phyloP scores from a whole-genome alignment of 2,888 invertebrate species.

The Glaucopsyche alexis region DNA sequence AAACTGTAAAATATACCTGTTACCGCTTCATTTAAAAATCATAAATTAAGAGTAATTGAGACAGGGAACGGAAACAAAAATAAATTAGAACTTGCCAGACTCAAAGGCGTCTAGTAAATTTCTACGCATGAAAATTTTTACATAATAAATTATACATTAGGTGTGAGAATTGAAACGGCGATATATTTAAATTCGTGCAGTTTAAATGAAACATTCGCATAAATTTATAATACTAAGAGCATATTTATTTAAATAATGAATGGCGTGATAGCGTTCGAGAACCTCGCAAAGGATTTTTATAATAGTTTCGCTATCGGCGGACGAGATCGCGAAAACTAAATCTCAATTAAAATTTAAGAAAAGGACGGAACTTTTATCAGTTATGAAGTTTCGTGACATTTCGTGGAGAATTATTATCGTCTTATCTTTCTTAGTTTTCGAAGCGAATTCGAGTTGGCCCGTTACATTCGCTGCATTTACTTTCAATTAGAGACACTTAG shows the following conservation, averaged over 20 bases:
- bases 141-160: constrained; percentile 30
- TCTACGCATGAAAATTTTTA: constrained; percentile 29
- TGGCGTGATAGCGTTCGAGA: not conserved
- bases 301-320: constrained; percentile 55
- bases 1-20: not conserved
- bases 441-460: constrained; percentile 59
- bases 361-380: constrained; percentile 77
- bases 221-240: constrained; percentile 28
- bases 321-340: constrained; percentile 70
- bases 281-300: not conserved
- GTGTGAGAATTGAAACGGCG: constrained; percentile 21
- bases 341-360: constrained; percentile 76
- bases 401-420: constrained; percentile 76
- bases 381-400: constrained; percentile 78
- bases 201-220: constrained; percentile 27
- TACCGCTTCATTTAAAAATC: not conserved
- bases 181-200: constrained; percentile 23
- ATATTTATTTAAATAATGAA: not conserved
- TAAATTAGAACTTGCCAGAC: constrained; percentile 31
- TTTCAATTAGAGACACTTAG: constrained; percentile 58
- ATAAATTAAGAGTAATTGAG: not conserved
- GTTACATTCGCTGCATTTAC: constrained; percentile 62
- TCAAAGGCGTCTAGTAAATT: constrained; percentile 30
- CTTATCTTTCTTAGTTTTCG: constrained; percentile 66
- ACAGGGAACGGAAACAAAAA: constrained; percentile 22